Base-by-base conservation (phyloP, 2,888 invertebrate species). In the Caenorhabditis uteleia region DNA sequence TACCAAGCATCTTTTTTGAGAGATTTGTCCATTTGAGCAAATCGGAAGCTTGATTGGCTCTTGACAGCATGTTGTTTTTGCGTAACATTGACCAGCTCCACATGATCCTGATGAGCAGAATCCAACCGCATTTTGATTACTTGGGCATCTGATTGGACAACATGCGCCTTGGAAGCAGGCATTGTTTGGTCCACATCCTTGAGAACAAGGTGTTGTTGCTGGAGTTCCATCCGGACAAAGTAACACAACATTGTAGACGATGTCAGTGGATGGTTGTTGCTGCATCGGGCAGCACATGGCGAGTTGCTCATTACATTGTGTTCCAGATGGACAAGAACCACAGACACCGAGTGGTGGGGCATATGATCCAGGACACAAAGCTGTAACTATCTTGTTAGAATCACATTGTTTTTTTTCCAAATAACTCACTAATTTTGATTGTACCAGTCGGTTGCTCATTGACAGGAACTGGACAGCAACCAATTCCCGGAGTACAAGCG, bases 161-260 rank as follows among this genome's bases (percentile, higher is more conserved):
- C 81, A 81, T 21, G 70, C 72, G 34, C 80, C 81, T 59, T 77
- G 72, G 61, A 67, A 75, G 49, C 78, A 79, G 10, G 70, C 74
- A 27, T 64, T 68, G 16, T 73, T 72, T n/a, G 68, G 46, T 3
- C 68, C 69, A 48, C 68, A 73, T 20, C 72, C 72, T 39, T 53
- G 44, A 6, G 64, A 57, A 43, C 72, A 73, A 10, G 68, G 54
- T 6, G 67, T 65, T 12, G 64, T 69, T 8, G 78, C 67, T 8
- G 74, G 70, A 10, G 70, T 67, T 23, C 75, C 75, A 36, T 72
- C 77, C 16, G 77, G 77, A 40, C 77, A 77, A 5, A 77, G 46
- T 2, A 75, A 57, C 18, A 72, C 64, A 36, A 75, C 69, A 33
- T 74, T 65, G 43, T 70, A 68, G 21, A 68, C 61, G 18, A 73